Conservation (phyloP, 37 sponge, comb jelly and placozoan species). For the Cladorhizidae sp. region DNA sequence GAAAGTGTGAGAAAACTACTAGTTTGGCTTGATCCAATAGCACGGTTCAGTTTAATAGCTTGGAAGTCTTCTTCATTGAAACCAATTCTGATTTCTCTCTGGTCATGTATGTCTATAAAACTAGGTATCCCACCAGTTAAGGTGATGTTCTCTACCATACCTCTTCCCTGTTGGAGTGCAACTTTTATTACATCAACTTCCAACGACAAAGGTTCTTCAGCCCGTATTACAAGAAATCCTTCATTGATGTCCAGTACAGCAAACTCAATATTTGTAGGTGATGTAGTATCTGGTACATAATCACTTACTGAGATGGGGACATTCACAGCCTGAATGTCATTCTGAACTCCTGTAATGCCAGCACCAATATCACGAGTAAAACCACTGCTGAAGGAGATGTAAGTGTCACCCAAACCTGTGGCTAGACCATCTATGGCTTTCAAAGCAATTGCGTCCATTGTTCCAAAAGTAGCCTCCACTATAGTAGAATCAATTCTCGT, state of each 20-base stretch:
- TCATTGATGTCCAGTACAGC: conserved; percentile 73
- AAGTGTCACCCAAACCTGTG: conserved; percentile 62
- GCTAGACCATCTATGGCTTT: conserved; percentile 74
- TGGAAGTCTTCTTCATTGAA: conserved; percentile 69
- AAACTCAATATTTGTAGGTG: conserved; percentile 62
- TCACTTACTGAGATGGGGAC: conserved; percentile 40
- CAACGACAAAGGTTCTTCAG: conserved; percentile 68
- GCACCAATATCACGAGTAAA: conserved; percentile 82
- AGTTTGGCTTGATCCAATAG: conserved; percentile 42
- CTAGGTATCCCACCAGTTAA: conserved; percentile 64
- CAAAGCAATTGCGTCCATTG: conserved; percentile 56
- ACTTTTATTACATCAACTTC: conserved; percentile 28
- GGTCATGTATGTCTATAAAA: conserved; percentile 42
- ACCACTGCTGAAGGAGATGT: conserved; percentile 47
- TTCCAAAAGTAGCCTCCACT: conserved; percentile 39
- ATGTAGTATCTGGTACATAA: conserved; percentile 59
- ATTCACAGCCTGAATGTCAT: conserved; percentile 28
- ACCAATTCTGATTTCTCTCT: conserved; percentile 48
- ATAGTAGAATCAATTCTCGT: conserved; percentile 50
- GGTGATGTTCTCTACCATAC: conserved; percentile 44
- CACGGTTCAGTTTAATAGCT: conserved; percentile 55
- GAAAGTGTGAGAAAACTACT: conserved; percentile 65
- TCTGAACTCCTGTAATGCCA: conserved; percentile 3
- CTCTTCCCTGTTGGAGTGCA: conserved; percentile 55
- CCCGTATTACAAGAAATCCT: conserved; percentile 47